phyloP scores from a whole-genome alignment of 2,888 invertebrate species.

The Mactromeris polynyma region DNA sequence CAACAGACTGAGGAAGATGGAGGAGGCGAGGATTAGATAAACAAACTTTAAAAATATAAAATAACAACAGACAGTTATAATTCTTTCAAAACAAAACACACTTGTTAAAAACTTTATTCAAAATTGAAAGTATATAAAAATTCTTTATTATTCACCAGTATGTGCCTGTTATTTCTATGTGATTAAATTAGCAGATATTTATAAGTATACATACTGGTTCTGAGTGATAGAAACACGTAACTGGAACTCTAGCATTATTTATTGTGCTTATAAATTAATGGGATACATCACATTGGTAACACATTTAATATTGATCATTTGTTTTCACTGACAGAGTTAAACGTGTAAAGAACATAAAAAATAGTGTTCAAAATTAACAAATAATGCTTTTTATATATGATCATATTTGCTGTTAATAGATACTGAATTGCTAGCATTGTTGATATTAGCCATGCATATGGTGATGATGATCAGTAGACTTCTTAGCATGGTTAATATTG shows the following conservation, averaged over 20 bases:
- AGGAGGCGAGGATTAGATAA: conserved; percentile 57
- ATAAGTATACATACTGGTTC: background rate
- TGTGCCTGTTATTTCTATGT: background rate
- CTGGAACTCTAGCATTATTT: background rate
- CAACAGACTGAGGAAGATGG: conserved; percentile 66
- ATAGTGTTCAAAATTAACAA: background rate
- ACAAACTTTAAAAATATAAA: background rate
- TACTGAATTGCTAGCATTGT: background rate
- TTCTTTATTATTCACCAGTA: background rate
- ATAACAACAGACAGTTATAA: background rate
- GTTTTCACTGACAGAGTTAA: background rate
- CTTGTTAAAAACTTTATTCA: conserved; percentile 7
- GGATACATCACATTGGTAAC: background rate
- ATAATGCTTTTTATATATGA: background rate
- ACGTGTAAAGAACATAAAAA: background rate
- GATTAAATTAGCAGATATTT: background rate
- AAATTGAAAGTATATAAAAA: background rate
- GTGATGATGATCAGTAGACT: background rate
- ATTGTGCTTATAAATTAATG: background rate
- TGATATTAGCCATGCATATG: background rate
- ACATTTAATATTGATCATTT: background rate
- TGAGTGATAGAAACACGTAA: background rate
- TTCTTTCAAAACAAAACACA: background rate
- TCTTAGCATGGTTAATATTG: background rate
- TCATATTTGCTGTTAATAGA: background rate